Base-by-base conservation (phyloP, 2,797 vertebrate species). In the Diplodus puntazzo region DNA sequence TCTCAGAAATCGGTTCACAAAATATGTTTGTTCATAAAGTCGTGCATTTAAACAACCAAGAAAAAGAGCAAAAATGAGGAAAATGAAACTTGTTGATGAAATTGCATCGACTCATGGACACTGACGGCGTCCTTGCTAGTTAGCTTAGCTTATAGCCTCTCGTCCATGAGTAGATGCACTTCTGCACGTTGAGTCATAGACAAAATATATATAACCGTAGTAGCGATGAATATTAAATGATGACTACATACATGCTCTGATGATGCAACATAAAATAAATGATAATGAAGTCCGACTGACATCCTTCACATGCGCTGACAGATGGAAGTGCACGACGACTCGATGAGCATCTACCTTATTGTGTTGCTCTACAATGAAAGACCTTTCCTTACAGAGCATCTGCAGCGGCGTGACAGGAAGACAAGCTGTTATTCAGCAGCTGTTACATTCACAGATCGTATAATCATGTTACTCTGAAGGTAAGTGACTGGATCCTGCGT, bases 361-460 rank as follows among this genome's bases (percentile, higher is more conserved):
- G 81, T 92, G 94, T 46, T 93, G 86, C 78, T 96, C 95, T 88
- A 94, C 82, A 92, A 94, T 90, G 90, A 94, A 95, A 88, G 95
- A 95, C 80, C 82, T 93, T 86, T 95, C 94, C 94, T 95, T 96
- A 90, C 91, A 93, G 89, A 95, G 87, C 87, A 91, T 94, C 95
- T 95, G 94, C 73, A 93, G 93, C 89, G 88, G 90, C 86, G 21
- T 77, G 83, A 88, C 73, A 87, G 83, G 91, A 94, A 8, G 82
- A 94, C 60, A 89, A 69, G 85, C 77, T 20, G 79, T 89, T 87
- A 88, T 68, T 82, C 50, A 70, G 52, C 77, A 49, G 45, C 55
- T 30, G 58, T 11, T 70, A 53, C 67, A 64, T 79, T 65, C 70
- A 83, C n/a, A 70, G 16, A 21, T 63, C 34, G 57, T 25, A 25